These are phyloP conservation scores for Corythaeola cristata DNA, from an alignment of 2,113 vertebrate genomes.

Conservation along the genomic window DNA sequence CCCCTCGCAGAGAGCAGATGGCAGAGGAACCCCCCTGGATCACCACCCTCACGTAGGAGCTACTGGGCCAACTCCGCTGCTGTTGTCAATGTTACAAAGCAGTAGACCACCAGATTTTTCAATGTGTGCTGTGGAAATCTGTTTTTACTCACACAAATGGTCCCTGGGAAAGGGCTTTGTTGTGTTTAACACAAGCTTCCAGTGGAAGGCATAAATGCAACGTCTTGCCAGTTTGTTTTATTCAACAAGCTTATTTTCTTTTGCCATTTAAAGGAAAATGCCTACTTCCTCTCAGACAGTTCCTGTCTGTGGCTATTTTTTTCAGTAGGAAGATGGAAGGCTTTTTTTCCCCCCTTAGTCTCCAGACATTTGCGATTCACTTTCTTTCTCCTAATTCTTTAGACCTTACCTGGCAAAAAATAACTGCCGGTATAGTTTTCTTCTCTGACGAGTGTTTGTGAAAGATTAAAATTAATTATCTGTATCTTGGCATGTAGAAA, in stretches of 20 bases:
- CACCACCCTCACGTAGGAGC: background rate
- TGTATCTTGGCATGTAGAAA: constrained; percentile 13
- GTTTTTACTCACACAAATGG: background rate
- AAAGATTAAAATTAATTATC: constrained; percentile 31
- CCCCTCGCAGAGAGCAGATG: background rate
- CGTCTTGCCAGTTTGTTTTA: background rate
- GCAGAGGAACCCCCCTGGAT: background rate
- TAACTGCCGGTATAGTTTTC: background rate
- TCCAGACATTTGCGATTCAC: background rate
- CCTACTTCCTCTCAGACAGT: background rate
- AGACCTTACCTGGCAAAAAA: constrained; percentile 23
- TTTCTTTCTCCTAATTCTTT: constrained; percentile 20
- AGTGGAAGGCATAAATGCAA: background rate
- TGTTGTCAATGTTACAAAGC: accelerated
- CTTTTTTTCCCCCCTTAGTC: background rate
- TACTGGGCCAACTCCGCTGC: background rate
- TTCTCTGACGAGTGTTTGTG: background rate
- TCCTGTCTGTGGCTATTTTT: background rate
- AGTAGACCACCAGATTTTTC: background rate
- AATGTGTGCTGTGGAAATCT: background rate
- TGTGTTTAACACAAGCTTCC: background rate
- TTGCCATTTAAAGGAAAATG: constrained; percentile 2
- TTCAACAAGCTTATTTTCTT: constrained; percentile 13
- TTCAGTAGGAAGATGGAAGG: background rate
- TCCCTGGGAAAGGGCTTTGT: background rate